Conservation (phyloP, 2,888 invertebrate species). For the Sinopyrophorus schimmeli region DNA sequence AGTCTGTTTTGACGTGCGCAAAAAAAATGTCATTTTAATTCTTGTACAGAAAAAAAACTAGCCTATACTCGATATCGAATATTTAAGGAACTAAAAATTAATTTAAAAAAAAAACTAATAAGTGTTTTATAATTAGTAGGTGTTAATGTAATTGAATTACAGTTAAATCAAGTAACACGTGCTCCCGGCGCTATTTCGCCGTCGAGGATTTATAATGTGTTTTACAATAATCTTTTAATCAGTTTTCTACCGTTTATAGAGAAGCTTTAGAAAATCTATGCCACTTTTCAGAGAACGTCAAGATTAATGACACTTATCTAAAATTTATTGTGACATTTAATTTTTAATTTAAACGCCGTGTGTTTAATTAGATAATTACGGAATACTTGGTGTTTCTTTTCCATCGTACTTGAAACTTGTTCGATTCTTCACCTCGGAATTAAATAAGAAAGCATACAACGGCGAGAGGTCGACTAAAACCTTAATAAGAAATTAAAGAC, state of each 20-base stretch:
- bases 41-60: too few relatives aligned
- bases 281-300: neutral
- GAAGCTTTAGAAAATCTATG: slow-evolving; percentile 15
- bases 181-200: slow-evolving; percentile 8
- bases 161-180: slow-evolving; percentile 10
- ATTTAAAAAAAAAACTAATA: too few relatives aligned
- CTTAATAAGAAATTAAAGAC: neutral
- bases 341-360: slow-evolving; percentile 18
- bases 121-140: too few relatives aligned
- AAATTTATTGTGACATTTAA: slow-evolving; percentile 26
- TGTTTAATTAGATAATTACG: slow-evolving; percentile 22
- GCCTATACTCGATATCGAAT: too few relatives aligned
- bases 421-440: neutral
- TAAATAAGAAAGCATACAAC: slow-evolving; percentile 12
- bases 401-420: slow-evolving; percentile 15
- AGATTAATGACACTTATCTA: slow-evolving; percentile 14
- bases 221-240: slow-evolving; percentile 21
- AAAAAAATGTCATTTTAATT: too few relatives aligned
- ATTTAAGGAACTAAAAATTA: too few relatives aligned
- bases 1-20: too few relatives aligned
- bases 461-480: slow-evolving; percentile 5
- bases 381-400: slow-evolving; percentile 12
- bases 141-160: slow-evolving; percentile 11
- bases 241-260: slow-evolving; percentile 20
- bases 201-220: slow-evolving; percentile 19